Conservation (phyloP, 1,140 invertebrate species). For the Cyclina sinensis region DNA sequence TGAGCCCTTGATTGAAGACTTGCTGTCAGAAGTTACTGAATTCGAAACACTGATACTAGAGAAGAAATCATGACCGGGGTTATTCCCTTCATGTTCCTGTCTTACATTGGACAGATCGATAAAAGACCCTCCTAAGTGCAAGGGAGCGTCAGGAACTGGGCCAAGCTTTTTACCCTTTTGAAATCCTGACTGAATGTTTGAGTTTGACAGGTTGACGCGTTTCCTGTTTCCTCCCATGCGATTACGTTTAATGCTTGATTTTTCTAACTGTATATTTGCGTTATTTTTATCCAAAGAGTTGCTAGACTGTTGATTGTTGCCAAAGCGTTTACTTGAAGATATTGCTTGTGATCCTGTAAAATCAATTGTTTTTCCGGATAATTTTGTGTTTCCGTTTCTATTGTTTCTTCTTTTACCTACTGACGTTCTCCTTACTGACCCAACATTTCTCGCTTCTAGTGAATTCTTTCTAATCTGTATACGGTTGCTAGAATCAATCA, state of each 20-base stretch:
- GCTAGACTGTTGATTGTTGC: background rate
- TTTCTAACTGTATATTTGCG: background rate
- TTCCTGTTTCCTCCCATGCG: background rate
- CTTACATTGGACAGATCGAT: background rate
- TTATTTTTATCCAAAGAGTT: constrained; percentile 1
- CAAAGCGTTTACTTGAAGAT: background rate
- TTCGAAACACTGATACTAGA: background rate
- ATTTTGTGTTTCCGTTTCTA: background rate
- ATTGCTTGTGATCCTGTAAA: background rate
- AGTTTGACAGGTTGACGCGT: background rate
- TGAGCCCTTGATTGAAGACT: background rate
- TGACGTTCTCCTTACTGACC: background rate
- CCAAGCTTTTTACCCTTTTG: background rate
- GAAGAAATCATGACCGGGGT: background rate
- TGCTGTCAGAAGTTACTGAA: background rate
- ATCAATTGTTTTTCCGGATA: constrained; percentile 25
- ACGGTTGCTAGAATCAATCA: background rate
- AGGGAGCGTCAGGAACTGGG: background rate
- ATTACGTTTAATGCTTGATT: background rate
- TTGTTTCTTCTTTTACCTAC: too few species aligned
- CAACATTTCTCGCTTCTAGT: background rate
- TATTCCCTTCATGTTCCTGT: background rate
- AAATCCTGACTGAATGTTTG: background rate
- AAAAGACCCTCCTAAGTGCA: background rate
- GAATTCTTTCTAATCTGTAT: background rate